Conservation (phyloP, 2,888 invertebrate genomes). For the Lumbricus terrestris region DNA sequence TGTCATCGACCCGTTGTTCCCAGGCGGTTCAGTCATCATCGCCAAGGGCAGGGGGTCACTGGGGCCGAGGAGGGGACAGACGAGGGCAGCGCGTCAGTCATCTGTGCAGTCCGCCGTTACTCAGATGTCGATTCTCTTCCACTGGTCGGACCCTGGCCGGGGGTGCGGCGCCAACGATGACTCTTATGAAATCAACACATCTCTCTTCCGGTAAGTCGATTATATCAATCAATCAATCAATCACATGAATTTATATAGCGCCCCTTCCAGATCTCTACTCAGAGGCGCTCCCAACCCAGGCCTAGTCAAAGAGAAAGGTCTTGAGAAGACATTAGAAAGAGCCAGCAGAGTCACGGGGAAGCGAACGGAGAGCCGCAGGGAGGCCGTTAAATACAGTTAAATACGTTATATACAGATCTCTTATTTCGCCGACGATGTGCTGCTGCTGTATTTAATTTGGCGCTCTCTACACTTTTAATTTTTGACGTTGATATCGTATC, state of each 20-base stretch:
- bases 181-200: background rate
- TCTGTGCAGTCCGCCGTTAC: background rate
- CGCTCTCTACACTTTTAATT: background rate
- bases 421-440: background rate
- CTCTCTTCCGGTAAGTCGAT: background rate
- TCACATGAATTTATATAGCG: no score
- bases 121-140: background rate
- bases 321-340: no score
- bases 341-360: no score
- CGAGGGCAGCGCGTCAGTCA: background rate
- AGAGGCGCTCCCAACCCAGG: no score
- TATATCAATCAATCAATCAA: no score
- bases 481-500: no score
- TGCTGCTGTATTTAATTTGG: background rate
- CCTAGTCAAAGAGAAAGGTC: no score
- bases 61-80: background rate
- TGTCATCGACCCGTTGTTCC: background rate
- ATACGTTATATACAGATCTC: no score
- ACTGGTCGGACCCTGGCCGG: background rate
- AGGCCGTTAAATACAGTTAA: no score
- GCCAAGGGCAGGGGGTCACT: background rate
- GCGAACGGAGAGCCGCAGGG: no score
- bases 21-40: background rate
- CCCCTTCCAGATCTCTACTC: no score
- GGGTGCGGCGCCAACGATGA: background rate